These are phyloP conservation scores for Pseudolycoriella hygida DNA, from an alignment of 2,888 invertebrate species.

Conservation along the genomic window DNA sequence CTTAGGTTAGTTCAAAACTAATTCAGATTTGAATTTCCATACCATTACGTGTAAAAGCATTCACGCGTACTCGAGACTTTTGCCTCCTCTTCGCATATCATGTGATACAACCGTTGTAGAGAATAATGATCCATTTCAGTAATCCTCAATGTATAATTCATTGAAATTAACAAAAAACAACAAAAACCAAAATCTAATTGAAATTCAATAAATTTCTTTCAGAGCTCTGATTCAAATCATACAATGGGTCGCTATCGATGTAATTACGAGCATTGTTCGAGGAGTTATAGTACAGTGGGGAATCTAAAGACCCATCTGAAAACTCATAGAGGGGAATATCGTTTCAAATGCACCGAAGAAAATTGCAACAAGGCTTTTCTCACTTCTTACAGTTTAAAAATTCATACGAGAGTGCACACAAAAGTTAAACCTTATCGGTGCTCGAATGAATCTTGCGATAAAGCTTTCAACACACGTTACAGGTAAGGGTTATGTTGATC, in stretches of 20 bases:
- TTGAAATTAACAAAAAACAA: too few relatives aligned
- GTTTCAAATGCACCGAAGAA: slow-evolving; percentile 76
- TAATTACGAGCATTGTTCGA: slow-evolving; percentile 71
- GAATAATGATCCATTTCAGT: too few relatives aligned
- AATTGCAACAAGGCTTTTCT: slow-evolving; percentile 85
- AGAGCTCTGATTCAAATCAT: slow-evolving; percentile 16
- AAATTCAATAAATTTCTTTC: too few relatives aligned
- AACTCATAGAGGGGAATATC: slow-evolving; percentile 90
- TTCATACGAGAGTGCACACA: slow-evolving; percentile 85
- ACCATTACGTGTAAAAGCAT: too few relatives aligned
- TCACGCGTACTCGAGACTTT: too few relatives aligned
- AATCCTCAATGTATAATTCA: too few relatives aligned
- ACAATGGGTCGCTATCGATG: slow-evolving; percentile 58
- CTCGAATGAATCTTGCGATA: slow-evolving; percentile 62
- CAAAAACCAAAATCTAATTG: too few relatives aligned
- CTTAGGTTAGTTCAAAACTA: too few relatives aligned
- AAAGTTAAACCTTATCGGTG: slow-evolving; percentile 86
- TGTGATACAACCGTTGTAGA: too few relatives aligned
- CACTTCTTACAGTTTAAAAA: slow-evolving; percentile 87
- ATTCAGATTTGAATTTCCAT: too few relatives aligned
- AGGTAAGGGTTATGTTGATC: too few relatives aligned
- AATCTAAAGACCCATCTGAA: slow-evolving; percentile 90
- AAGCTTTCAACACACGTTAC: slow-evolving; percentile 89
- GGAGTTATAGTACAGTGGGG: slow-evolving; percentile 85
- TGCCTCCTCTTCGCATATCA: too few relatives aligned